Evolutionary conservation across 2,113 vertebrate genomes (phyloP).

Genomic region (Peromyscus maniculatus): DNA sequence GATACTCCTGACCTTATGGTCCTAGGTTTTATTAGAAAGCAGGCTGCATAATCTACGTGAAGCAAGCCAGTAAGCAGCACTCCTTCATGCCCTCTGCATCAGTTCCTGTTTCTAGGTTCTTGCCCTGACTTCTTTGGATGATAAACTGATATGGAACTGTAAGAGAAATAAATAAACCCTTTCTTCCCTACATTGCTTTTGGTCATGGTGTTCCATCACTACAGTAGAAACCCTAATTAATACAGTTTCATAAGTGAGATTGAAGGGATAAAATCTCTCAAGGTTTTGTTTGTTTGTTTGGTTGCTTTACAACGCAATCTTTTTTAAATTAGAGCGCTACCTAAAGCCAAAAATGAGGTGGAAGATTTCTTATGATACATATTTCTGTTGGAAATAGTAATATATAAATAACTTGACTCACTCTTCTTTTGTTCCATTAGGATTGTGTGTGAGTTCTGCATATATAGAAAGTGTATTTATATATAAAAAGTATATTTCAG

Average conservation of each 20-base stretch:
- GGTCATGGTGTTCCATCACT: neutral
- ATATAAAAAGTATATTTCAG: neutral
- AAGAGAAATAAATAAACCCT: too few relatives aligned
- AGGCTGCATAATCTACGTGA: neutral
- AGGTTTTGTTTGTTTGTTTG: neutral
- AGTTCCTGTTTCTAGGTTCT: too few relatives aligned
- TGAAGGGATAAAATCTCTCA: slow-evolving; percentile 11
- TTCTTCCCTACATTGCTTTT: neutral
- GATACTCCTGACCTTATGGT: neutral
- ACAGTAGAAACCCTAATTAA: neutral
- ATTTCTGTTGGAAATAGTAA: neutral
- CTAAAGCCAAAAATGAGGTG: neutral
- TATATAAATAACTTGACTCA: neutral
- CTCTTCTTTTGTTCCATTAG: neutral
- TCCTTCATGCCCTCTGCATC: too few relatives aligned
- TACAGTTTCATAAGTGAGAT: neutral
- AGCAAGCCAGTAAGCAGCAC: neutral
- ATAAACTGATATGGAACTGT: too few relatives aligned
- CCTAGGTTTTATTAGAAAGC: neutral
- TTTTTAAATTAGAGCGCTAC: neutral
- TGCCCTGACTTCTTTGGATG: too few relatives aligned
- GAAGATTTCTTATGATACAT: neutral
- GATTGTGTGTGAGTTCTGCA: neutral
- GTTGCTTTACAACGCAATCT: neutral
- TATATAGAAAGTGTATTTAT: neutral